Percentiles rank a stretch among this genome's conserved stretches.
phyloP scores from a whole-genome alignment of 2,888 invertebrate species.

The Falcaria lacertinaria region DNA sequence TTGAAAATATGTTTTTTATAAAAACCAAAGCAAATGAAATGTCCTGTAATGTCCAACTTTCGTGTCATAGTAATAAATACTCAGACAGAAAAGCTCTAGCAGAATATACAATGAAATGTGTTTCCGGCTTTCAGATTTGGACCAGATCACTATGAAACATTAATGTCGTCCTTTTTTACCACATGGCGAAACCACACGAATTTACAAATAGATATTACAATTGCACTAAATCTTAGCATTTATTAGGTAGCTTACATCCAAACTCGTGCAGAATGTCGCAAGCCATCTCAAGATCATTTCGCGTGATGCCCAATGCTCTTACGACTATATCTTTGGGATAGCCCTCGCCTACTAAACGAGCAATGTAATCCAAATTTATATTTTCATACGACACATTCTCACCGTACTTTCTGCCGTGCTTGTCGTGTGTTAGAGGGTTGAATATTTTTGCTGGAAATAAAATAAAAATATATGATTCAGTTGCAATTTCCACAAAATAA shows the following conservation, averaged over 20 bases:
- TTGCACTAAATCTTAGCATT: conserved; percentile 41
- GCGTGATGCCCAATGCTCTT: conserved; percentile 93
- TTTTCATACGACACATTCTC: conserved; percentile 89
- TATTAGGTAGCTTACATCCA: conserved; percentile 78
- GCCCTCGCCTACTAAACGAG: conserved; percentile 92
- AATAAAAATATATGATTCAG: conserved; percentile 10
- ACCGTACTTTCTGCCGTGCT: conserved; percentile 67
- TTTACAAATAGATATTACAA: conserved; percentile 2
- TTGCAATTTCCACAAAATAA: too few relatives aligned
- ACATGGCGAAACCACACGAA: not conserved
- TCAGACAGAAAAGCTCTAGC: too few relatives aligned
- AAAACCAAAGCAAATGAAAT: too few relatives aligned
- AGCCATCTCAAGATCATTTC: conserved; percentile 97
- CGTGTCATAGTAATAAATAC: too few relatives aligned
- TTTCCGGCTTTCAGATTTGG: too few relatives aligned
- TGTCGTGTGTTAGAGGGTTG: conserved; percentile 74
- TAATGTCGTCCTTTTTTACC: too few relatives aligned
- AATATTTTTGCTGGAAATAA: conserved; percentile 65
- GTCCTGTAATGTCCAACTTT: too few relatives aligned
- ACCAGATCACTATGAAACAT: too few relatives aligned
- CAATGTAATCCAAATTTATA: conserved; percentile 94
- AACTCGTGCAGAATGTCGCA: conserved; percentile 96
- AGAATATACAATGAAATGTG: too few relatives aligned
- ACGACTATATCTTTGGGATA: conserved; percentile 95
- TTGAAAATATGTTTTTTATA: too few relatives aligned